Evolutionary conservation across 2,113 vertebrate species (phyloP).

Genomic region (Cyprinodon variegatus): DNA sequence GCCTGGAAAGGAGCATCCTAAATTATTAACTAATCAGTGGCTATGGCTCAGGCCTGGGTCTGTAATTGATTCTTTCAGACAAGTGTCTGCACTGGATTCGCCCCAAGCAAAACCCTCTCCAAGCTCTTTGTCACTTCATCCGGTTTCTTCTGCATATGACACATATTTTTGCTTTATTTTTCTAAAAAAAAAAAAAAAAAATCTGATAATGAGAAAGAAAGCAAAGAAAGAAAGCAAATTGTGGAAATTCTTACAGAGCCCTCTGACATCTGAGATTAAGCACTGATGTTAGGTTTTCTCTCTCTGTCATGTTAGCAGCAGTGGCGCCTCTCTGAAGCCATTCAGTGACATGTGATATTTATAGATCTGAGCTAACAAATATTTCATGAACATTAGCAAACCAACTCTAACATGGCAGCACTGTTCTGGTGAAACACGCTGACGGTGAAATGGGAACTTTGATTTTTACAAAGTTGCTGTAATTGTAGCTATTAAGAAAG

Average conservation of each 20-base stretch:
- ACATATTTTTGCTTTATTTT: background rate
- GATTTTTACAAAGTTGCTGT: conserved; percentile 19
- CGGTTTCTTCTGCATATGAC: conserved; percentile 5
- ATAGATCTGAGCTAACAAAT: conserved; percentile 82
- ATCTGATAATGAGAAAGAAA: background rate
- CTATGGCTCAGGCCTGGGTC: conserved; percentile 51
- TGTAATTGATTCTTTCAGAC: conserved; percentile 74
- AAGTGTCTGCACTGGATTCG: conserved; percentile 64
- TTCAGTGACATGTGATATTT: conserved; percentile 82
- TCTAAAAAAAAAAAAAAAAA: too few species aligned
- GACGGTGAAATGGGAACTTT: conserved; percentile 38
- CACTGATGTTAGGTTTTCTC: conserved; percentile 59
- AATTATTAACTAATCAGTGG: conserved; percentile 76
- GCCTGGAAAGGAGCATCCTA: conserved; percentile 52
- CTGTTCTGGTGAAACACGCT: conserved; percentile 53
- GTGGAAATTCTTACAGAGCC: background rate
- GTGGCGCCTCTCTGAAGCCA: conserved; percentile 77
- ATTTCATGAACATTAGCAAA: conserved; percentile 82
- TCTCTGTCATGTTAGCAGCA: conserved; percentile 69
- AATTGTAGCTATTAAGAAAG: conserved; percentile 5
- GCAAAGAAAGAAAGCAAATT: background rate
- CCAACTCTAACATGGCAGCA: conserved; percentile 60
- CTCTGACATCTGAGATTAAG: conserved; percentile 15
- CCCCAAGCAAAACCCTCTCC: conserved; percentile 43
- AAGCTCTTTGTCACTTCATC: conserved; percentile 17